Percentiles rank a stretch among this genome's conserved stretches.
phyloP scores from a whole-genome alignment of 2,888 invertebrate genomes.

The Harpalus rubripes region DNA sequence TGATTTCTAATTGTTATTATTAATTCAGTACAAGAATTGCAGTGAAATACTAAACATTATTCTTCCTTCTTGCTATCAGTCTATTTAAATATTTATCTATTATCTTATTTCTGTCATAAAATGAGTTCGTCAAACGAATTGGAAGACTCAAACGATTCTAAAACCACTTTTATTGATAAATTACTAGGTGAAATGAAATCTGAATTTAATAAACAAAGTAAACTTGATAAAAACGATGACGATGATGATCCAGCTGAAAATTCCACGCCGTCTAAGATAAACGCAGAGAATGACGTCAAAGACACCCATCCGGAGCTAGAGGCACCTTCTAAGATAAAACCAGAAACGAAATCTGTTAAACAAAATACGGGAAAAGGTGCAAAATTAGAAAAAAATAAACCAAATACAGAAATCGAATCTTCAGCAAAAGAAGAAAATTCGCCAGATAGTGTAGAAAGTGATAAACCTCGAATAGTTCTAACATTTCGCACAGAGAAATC shows the following conservation, averaged over 20 bases:
- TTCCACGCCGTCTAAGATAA: constrained; percentile 48
- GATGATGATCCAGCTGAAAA: constrained; percentile 21
- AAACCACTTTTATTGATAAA: constrained; percentile 72
- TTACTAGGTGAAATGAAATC: constrained; percentile 76
- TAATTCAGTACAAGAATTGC: constrained; percentile 1
- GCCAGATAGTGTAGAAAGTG: constrained; percentile 51
- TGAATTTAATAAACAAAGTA: constrained; percentile 73
- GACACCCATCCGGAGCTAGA: constrained; percentile 16
- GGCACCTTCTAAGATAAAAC: constrained; percentile 28
- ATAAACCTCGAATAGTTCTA: constrained; percentile 81
- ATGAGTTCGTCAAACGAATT: constrained; percentile 60
- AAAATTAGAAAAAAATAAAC: constrained; percentile 7
- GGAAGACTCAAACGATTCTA: constrained; percentile 57
- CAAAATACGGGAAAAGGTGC: constrained; percentile 11
- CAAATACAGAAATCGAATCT: constrained; percentile 30
- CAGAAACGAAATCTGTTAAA: background rate
- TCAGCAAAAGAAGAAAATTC: constrained; percentile 46
- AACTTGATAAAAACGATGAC: constrained; percentile 43
- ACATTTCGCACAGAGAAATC: constrained; percentile 83
- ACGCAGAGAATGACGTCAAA: constrained; percentile 33
- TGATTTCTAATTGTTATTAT: background rate
- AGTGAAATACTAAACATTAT: constrained; percentile 36
- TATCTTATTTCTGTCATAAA: constrained; percentile 41
- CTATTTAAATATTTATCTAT: constrained; percentile 31
- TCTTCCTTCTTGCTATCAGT: constrained; percentile 16